A percentile compares a stretch with the other conserved stretches of the same genome.
These are phyloP conservation scores for Odontophorus gujanensis DNA, from an alignment of 2,113 vertebrate species.

Conservation along the genomic window DNA sequence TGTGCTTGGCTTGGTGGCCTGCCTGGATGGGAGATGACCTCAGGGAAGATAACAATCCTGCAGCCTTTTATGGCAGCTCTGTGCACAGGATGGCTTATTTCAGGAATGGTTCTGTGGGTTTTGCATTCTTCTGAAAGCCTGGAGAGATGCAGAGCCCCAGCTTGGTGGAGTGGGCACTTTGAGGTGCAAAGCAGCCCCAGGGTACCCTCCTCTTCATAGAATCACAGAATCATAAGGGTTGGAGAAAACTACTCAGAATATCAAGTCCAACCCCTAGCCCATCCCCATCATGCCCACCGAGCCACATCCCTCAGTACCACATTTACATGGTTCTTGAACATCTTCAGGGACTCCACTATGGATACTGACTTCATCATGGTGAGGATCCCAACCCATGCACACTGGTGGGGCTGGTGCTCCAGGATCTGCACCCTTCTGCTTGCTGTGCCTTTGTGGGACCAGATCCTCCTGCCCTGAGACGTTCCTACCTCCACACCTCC, in stretches of 20 bases:
- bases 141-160: neutral
- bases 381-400: neutral
- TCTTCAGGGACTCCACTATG: no score
- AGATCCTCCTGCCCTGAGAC: neutral
- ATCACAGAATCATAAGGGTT: no score
- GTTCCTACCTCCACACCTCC: neutral
- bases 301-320: no score
- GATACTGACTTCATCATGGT: accelerated
- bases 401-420: accelerated
- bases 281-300: no score
- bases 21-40: neutral
- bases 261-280: no score
- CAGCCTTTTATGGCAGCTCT: neutral
- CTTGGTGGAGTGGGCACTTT: neutral
- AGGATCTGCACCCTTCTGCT: neutral
- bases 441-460: neutral
- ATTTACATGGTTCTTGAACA: no score
- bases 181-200: neutral
- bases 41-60: neutral
- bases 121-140: neutral
- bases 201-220: neutral
- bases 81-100: neutral
- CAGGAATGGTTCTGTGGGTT: neutral
- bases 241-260: no score
- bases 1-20: accelerated